Evolutionary conservation across 2,797 vertebrate genomes (phyloP).

Genomic region (Valencia hispanica): DNA sequence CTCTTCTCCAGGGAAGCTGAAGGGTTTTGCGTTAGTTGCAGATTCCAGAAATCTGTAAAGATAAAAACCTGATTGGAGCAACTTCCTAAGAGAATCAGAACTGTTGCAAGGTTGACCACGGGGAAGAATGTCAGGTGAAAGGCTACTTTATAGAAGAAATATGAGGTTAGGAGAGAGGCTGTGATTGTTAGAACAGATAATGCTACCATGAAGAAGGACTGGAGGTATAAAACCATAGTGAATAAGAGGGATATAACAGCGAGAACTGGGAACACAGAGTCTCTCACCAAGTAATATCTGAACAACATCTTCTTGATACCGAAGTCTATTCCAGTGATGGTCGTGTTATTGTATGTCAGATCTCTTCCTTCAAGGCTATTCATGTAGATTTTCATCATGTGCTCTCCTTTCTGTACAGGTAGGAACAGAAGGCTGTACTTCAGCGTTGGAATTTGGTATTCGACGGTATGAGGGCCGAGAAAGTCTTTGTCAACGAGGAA

Average conservation of each 20-base stretch:
- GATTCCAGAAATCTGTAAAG: constrained; percentile 93
- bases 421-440: constrained; percentile 96
- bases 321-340: constrained; percentile 95
- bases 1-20: constrained; percentile 87
- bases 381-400: constrained; percentile 94
- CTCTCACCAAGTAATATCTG: constrained; percentile 90
- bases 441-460: constrained; percentile 96
- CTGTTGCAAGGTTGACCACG: constrained; percentile 87
- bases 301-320: constrained; percentile 95
- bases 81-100: constrained; percentile 89
- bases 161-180: constrained; percentile 89
- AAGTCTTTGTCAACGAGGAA: constrained; percentile 97
- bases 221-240: constrained; percentile 90
- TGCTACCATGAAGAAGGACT: constrained; percentile 89
- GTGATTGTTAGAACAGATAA: constrained; percentile 87
- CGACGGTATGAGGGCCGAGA: constrained; percentile 91
- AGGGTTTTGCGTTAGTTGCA: constrained; percentile 90
- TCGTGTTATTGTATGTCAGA: constrained; percentile 90
- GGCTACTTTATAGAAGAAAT: constrained; percentile 94
- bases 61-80: constrained; percentile 93
- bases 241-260: constrained; percentile 89
- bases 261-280: constrained; percentile 90
- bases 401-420: constrained; percentile 88
- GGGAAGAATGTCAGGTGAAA: constrained; percentile 94
- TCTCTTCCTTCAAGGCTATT: constrained; percentile 86